Evolutionary conservation across 2,888 invertebrate species (phyloP), one percentile per base, ranked within the genome.

Genomic region (Brenthis hecate): DNA sequence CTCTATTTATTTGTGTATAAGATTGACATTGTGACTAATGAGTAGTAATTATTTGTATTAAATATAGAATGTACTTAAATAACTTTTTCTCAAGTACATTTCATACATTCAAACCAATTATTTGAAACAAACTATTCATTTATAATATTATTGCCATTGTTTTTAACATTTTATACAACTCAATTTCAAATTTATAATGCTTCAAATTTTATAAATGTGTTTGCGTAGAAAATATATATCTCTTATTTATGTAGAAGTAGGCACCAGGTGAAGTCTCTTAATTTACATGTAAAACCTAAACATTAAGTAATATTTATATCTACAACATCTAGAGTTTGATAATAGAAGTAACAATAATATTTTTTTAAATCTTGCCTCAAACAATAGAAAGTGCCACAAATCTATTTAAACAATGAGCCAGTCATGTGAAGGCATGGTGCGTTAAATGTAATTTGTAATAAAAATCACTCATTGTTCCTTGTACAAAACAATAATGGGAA

Each of bases 11-110:
- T 60, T 23, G 55, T 53, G 28, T 48, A 58, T 72, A 58, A 56
- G 62, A 64, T 58, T 73, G 65, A 68, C 57, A 66, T 70, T 74
- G 66, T 68, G 57, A 56, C 60, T 65, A 72, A 69, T 71, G 36
- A 36, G 36, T 56, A 43, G 19, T 53, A 16, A 69, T 60, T 55
- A 65, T 66, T 65, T 70, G 47, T 51, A 16, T 56, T 71, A 69
- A 69, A 66, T 69, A 73, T 69, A 71, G 69, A 68, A 66, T 67
- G 62, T 65, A 66, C 66, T 61, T 62, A 66, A 65, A 51, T 63
- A 57, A 13, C 28, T 50, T 58, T 56, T 51, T 56, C 55, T 56
- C 51, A 70, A 63, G 36, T 19, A 28, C 23, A 19, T 32, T 50
- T 23, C n/a, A 14, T 56, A 48, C 64, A 54, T 48, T 11, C 28